phyloP scores from a whole-genome alignment of 2,113 vertebrate species.

The Carlito syrichta region DNA sequence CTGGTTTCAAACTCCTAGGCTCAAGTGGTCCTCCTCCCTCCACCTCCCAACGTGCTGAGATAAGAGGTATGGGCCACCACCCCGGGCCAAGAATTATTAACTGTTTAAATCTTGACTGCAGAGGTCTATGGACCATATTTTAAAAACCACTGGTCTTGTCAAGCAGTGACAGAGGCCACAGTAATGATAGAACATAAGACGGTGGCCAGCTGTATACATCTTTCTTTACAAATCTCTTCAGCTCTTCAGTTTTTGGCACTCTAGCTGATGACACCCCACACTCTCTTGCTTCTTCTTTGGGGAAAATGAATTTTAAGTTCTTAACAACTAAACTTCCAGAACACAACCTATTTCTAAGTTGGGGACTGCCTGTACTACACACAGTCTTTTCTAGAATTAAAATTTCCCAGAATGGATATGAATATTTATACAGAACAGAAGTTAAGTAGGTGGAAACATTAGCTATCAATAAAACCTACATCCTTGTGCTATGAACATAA shows the following conservation, averaged over 20 bases:
- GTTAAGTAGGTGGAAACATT: conserved; percentile 79
- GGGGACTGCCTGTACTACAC: conserved; percentile 50
- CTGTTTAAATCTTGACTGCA: background rate
- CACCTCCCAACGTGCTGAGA: too few relatives aligned
- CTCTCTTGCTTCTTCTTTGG: background rate
- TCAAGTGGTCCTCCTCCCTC: too few relatives aligned
- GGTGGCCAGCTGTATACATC: background rate
- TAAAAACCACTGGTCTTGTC: background rate
- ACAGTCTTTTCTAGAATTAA: conserved; percentile 60
- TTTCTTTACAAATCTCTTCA: background rate
- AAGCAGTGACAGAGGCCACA: background rate
- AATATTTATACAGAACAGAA: conserved; percentile 79
- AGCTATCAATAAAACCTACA: conserved; percentile 79
- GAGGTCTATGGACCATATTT: background rate
- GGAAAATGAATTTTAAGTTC: conserved; percentile 46
- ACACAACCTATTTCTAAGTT: conserved; percentile 54
- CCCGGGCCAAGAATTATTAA: background rate
- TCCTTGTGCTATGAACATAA: conserved; percentile 73
- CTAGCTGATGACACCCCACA: background rate
- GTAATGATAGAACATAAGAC: background rate
- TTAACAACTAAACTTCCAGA: conserved; percentile 53
- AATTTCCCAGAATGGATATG: conserved; percentile 59
- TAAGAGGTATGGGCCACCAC: too few relatives aligned
- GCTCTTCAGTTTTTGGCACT: background rate
- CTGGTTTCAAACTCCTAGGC: too few relatives aligned